phyloP scores from a whole-genome alignment of 2,888 invertebrate species.

The Strigamia maritima region DNA sequence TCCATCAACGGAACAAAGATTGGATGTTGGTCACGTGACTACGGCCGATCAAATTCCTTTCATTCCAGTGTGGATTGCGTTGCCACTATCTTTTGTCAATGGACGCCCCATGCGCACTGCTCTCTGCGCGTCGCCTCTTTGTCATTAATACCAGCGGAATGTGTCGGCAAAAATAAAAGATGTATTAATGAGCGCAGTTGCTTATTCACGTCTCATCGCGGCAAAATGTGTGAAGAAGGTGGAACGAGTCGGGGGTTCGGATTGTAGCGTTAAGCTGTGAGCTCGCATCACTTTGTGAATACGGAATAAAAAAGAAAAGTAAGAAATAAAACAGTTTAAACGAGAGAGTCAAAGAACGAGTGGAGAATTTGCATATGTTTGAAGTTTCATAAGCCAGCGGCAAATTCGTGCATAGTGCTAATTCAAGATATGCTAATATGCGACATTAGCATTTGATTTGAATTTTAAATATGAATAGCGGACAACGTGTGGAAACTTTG shows the following conservation, averaged over 20 bases:
- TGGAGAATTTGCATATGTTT: not conserved
- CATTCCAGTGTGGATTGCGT: not conserved
- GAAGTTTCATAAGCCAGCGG: not conserved
- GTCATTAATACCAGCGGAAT: not conserved
- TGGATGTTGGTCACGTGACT: not conserved
- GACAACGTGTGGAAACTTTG: not conserved
- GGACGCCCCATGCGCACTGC: not conserved
- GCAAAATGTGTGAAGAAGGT: too few relatives aligned
- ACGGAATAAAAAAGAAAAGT: not conserved
- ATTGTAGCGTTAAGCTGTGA: not conserved
- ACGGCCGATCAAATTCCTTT: conserved; percentile 5
- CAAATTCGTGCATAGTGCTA: not conserved
- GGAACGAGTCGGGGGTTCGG: too few relatives aligned
- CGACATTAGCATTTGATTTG: not conserved
- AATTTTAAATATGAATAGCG: not conserved
- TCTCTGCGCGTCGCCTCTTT: not conserved
- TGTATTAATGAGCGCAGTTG: not conserved
- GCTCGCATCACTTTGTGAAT: not conserved
- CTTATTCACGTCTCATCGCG: too few relatives aligned
- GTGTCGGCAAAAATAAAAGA: not conserved
- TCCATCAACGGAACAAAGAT: not conserved
- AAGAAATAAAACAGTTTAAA: not conserved
- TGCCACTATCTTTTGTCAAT: not conserved
- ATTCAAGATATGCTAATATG: not conserved
- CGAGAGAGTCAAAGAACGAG: not conserved